Evolutionary conservation across 2,113 vertebrate genomes (phyloP).

Genomic region (Lagopus leucura): DNA sequence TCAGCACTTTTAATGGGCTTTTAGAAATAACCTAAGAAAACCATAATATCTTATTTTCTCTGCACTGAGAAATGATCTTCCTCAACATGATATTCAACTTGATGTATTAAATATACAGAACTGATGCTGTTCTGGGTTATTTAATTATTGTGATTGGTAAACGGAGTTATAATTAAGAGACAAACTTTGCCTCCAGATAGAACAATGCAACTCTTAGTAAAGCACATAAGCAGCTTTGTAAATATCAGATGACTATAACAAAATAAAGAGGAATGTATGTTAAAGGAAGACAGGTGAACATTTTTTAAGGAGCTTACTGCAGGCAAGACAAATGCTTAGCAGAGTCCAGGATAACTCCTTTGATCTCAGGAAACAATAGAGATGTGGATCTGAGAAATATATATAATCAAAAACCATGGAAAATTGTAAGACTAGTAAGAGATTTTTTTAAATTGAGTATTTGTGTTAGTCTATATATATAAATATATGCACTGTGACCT

Average conservation of each 20-base stretch:
- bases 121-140: background rate
- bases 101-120: background rate
- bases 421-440: background rate
- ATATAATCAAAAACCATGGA: background rate
- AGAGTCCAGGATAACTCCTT: background rate
- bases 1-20: background rate
- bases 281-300: background rate
- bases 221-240: background rate
- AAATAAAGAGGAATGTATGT: background rate
- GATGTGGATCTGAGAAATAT: background rate
- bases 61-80: background rate
- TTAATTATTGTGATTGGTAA: background rate
- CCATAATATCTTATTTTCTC: background rate
- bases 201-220: background rate
- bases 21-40: background rate
- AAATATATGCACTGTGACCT: background rate
- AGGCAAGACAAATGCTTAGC: background rate
- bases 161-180: background rate
- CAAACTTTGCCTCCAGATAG: background rate
- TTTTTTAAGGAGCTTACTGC: background rate
- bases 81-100: background rate
- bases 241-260: background rate
- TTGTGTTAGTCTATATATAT: background rate
- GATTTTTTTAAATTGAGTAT: background rate
- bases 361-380: background rate